Evolutionary conservation across 2,888 invertebrate species (phyloP).

Genomic region (Oithona nana): DNA sequence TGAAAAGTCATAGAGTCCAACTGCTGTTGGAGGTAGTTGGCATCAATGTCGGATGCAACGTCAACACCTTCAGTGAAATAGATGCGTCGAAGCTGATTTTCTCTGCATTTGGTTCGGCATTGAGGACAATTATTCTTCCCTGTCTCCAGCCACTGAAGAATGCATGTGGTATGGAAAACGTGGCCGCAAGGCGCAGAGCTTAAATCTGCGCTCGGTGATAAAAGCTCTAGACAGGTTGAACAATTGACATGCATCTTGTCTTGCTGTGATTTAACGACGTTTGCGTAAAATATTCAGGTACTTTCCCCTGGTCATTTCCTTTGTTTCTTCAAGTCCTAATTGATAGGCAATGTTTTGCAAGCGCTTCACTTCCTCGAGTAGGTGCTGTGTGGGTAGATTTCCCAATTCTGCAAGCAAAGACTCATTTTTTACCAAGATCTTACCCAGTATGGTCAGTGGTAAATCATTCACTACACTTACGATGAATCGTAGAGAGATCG

Average conservation of each 20-base stretch:
- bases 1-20: slow-evolving; percentile 12
- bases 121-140: slow-evolving; percentile 16
- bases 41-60: neutral
- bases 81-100: slow-evolving; percentile 1
- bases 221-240: slow-evolving; percentile 12
- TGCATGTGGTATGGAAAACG: slow-evolving; percentile 11
- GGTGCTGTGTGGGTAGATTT: slow-evolving; percentile 50
- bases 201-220: neutral
- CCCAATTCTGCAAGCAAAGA: slow-evolving; percentile 32
- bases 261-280: neutral
- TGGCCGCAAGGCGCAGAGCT: slow-evolving; percentile 13
- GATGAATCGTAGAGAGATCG: slow-evolving; percentile 10
- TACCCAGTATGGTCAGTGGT: slow-evolving; percentile 9
- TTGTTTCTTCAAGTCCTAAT: slow-evolving; percentile 78
- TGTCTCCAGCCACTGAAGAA: slow-evolving; percentile 13
- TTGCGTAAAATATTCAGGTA: slow-evolving; percentile 53
- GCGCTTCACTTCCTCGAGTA: slow-evolving; percentile 81
- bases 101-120: slow-evolving; percentile 4
- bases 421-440: neutral
- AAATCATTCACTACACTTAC: slow-evolving; percentile 13
- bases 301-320: slow-evolving; percentile 89
- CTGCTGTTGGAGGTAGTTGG: neutral
- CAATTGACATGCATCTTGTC: slow-evolving; percentile 10
- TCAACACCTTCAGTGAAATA: slow-evolving; percentile 10
- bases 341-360: slow-evolving; percentile 86